Percentiles rank a stretch among this genome's conserved stretches.
Evolutionary conservation across 1,140 invertebrate species (phyloP).

Genomic region (Schlechtendalia chinensis): DNA sequence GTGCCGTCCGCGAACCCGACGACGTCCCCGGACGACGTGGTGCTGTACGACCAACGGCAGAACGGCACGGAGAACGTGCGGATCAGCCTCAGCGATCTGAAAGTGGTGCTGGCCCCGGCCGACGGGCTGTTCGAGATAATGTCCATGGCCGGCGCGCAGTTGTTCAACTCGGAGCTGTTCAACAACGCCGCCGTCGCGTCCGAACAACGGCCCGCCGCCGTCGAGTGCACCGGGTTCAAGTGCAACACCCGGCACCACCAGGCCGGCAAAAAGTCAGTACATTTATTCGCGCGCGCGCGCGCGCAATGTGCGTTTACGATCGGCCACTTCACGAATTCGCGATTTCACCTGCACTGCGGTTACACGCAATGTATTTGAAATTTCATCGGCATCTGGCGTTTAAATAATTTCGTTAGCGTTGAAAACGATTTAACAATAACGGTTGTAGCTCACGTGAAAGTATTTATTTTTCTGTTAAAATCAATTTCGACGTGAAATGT

Average conservation of each 20-base stretch:
- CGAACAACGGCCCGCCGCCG: conserved; percentile 21
- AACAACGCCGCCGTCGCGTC: background rate
- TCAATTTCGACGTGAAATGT: no score
- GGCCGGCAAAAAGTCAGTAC: conserved; percentile 31
- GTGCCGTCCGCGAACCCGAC: no score
- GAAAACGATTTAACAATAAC: no score
- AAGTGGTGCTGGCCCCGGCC: conserved; percentile 65
- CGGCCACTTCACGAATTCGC: no score
- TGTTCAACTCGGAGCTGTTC: conserved; percentile 11
- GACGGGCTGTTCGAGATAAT: conserved; percentile 56
- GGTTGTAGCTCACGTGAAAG: no score
- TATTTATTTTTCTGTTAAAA: no score
- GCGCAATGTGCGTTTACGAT: no score
- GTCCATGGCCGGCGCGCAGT: conserved; percentile 26
- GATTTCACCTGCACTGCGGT: no score
- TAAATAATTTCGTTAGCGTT: no score
- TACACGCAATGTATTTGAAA: no score
- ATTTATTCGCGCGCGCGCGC: no score
- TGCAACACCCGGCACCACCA: conserved; percentile 26
- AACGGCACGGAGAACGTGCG: conserved; percentile 69
- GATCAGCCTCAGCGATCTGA: conserved; percentile 65
- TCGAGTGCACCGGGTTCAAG: conserved; percentile 25
- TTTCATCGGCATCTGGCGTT: no score
- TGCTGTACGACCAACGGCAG: conserved; percentile 66
- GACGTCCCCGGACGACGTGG: conserved; percentile 38